A percentile compares a stretch with the other conserved stretches of the same genome.
Evolutionary conservation across 2,888 invertebrate genomes (phyloP).

Genomic region (Thymelicus acteon): DNA sequence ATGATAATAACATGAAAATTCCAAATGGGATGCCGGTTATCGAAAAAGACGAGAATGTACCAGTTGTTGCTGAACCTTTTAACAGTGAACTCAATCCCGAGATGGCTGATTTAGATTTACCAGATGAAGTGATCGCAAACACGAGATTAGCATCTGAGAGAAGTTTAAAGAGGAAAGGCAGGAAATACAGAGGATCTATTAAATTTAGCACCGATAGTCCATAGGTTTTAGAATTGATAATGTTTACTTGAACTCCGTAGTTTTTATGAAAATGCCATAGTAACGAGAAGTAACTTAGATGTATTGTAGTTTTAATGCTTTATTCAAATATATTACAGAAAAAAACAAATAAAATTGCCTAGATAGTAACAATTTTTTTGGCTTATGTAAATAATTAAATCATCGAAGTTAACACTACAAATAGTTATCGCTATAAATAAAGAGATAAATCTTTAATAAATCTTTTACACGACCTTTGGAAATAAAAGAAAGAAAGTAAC

Average conservation of each 20-base stretch:
- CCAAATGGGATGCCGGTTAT: background rate
- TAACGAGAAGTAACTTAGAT: conserved; percentile 19
- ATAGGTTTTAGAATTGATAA: conserved; percentile 29
- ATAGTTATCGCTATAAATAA: no score
- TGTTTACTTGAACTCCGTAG: background rate
- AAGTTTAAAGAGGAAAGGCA: conserved; percentile 57
- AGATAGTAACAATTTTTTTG: no score
- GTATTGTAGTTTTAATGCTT: no score
- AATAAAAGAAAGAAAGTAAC: no score
- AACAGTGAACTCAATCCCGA: background rate
- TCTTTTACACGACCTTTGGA: no score
- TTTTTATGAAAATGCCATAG: conserved; percentile 16
- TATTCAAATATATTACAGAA: no score
- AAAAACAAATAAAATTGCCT: no score
- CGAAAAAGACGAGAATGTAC: conserved; percentile 10
- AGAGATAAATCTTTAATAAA: no score
- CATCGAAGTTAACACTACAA: no score
- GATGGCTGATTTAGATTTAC: conserved; percentile 13
- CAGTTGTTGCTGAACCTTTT: background rate
- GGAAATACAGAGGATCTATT: conserved; percentile 59
- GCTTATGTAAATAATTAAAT: no score
- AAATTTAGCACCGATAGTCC: conserved; percentile 62
- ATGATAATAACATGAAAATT: conserved; percentile 7
- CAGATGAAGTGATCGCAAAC: conserved; percentile 39
- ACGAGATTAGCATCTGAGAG: conserved; percentile 64